Evolutionary conservation across 2,888 invertebrate species (phyloP).

Genomic region (Antitype chi): DNA sequence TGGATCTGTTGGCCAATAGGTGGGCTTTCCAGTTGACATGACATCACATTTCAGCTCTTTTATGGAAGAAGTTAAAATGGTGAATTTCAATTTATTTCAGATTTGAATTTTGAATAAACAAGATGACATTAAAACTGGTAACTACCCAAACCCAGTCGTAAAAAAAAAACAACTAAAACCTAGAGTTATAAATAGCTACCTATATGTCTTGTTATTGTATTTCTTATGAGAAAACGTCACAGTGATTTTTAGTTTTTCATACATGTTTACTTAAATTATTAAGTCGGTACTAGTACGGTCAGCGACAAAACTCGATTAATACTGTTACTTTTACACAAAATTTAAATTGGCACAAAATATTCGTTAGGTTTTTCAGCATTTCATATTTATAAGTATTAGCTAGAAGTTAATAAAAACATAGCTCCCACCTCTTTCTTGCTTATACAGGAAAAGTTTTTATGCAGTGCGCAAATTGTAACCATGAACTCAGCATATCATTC

Average conservation of each 20-base stretch:
- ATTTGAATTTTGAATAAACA: no score
- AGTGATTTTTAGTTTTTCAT: neutral
- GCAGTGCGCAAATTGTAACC: no score
- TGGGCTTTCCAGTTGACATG: no score
- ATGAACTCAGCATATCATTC: no score
- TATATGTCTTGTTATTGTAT: constrained; percentile 23
- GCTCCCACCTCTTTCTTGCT: no score
- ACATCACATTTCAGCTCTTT: no score
- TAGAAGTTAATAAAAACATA: no score
- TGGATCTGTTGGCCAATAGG: no score
- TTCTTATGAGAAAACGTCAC: constrained; percentile 10
- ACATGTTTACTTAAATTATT: neutral
- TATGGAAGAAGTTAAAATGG: no score
- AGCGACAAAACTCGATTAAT: neutral
- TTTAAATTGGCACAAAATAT: neutral
- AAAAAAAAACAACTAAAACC: neutral
- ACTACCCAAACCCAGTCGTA: neutral
- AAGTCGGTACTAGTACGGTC: neutral
- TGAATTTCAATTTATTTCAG: no score
- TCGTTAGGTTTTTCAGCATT: neutral
- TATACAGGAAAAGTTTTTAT: no score
- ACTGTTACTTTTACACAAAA: neutral
- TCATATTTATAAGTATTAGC: neutral
- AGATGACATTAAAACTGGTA: constrained; percentile 2
- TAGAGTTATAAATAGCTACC: neutral